Base-by-base conservation (phyloP, 1,140 invertebrate species). In the Lucilia cuprina region DNA sequence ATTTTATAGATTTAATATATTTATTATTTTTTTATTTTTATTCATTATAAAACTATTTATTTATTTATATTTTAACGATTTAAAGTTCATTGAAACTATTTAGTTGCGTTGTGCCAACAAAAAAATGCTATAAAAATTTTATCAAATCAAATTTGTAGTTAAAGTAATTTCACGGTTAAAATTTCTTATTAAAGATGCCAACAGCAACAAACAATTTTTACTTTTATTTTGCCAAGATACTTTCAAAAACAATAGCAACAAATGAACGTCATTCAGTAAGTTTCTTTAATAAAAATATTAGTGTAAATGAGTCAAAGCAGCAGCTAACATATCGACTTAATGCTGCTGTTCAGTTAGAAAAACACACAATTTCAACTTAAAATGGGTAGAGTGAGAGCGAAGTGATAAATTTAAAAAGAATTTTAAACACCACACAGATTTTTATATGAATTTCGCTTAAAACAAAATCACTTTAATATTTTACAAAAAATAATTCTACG, bases 171-270 rank as follows among this genome's bases (percentile, higher is more conserved):
- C 65, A 70, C 65, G 65, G n/a, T 70, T 70, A 70, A 19, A 70
- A 70, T 70, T 70, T 70, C 65, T 70, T 70, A 70, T 70, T 70
- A 70, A 70, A 70, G 19, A 70, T 70, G 65, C 65, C 65, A 70
- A 70, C 55, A 60, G n/a, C 13, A 60, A 60, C 65, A 21, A 70
- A 70, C 8, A 70, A 17, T 60, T 60, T n/a, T 70, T 19, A 7
- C 25, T 21, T 21, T 25, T 70, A 2, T 25, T 70, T 25, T 55
- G 50, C 50, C 50, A 55, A 55, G 50, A 55, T 55, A 55, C 50
- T 55, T 55, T 55, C 50, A 55, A 55, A 55, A 55, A 55, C 41
- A 41, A 55, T 2, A 55, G 12, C 17, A 55, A 55, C 50, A 55
- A 55, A 55, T n/a, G 2, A 10, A 17, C 17, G 3, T 55, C 1